Evolutionary conservation across 2,888 invertebrate genomes (phyloP).

Genomic region (Pseudococcus jackbeardsleyi): DNA sequence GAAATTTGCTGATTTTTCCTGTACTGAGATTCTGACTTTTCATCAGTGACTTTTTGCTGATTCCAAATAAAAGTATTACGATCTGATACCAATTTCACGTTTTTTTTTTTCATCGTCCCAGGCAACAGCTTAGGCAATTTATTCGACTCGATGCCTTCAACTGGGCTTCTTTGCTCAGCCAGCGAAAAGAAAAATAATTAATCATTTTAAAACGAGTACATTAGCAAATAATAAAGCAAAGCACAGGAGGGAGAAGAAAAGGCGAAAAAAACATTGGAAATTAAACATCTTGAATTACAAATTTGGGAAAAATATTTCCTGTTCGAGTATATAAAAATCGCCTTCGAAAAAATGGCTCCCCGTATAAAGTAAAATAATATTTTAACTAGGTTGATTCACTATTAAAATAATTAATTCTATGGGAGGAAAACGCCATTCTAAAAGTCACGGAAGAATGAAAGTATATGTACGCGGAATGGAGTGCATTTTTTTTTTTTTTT

Average conservation of each 20-base stretch:
- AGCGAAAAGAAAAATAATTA: background rate
- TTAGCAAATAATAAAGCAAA: background rate
- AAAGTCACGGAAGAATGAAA: conserved; percentile 49
- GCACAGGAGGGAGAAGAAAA: background rate
- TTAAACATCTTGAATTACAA: conserved; percentile 24
- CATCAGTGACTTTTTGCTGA: no score
- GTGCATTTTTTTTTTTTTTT: conserved; percentile 34
- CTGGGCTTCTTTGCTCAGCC: background rate
- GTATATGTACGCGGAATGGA: conserved; percentile 27
- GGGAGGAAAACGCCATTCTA: conserved; percentile 49
- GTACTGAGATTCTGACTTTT: no score
- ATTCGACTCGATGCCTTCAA: background rate
- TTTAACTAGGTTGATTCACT: conserved; percentile 44
- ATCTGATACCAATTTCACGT: background rate
- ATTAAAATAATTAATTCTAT: conserved; percentile 50
- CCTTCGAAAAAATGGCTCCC: background rate
- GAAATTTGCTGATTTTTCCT: no score
- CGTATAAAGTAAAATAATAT: conserved; percentile 23
- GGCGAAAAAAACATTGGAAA: background rate
- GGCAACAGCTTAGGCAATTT: background rate
- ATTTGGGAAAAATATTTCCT: conserved; percentile 6
- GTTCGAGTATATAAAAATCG: background rate
- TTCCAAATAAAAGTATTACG: no score
- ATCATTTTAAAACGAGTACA: background rate
- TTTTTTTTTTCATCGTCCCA: background rate